Evolutionary conservation across 2,113 vertebrate genomes (phyloP), one percentile per base, ranked within the genome.

Genomic region (Alligator mississippiensis): DNA sequence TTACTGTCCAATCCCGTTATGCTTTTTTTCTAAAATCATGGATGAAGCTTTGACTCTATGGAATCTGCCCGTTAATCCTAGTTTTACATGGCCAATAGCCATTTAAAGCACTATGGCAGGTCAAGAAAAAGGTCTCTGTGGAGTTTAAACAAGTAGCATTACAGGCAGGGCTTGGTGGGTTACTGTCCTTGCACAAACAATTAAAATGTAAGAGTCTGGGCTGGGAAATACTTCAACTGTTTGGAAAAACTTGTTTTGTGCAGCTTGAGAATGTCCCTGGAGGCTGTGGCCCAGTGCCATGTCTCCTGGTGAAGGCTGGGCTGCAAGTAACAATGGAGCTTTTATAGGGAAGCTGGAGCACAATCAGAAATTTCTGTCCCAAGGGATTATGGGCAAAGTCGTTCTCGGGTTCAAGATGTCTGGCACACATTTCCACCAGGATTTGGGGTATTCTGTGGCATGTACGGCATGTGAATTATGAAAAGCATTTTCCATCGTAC

Each of bases 391-490:
- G 96, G 95, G 96, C 94, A 95, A 91, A 93, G 96, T 93, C 97
- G 97, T 96, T 96, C 97, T 96, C 96, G 96, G 95, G 95, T 97
- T 97, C 90, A 91, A 97, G 93, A 96, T 96, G 96, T 96, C 96
- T 96, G 94, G 97, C 95, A 96, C 87, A 91, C 95, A 96, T 94
- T 93, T 95, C 95, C 95, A 96, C 93, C 95, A 96, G 95, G 95
- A 96, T 96, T 95, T 97, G 93, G 94, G 97, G 90, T 94, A 94
- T 97, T 97, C 92, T 94, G 72, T 89, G 94, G 94, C 92, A 96
- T 28, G 91, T 87, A 93, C 95, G 95, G 94, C 95, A 97, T 96
- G 95, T 77, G 94, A 95, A 93, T 97, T 96, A 92, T 93, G 91
- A 94, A 96, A 97, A 92, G 72, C 93, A 91, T 92, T 96, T 96